Evolutionary conservation across 2,113 vertebrate genomes (phyloP), one percentile per base, ranked within the genome.

Genomic region (Marcusenius ussheri): DNA sequence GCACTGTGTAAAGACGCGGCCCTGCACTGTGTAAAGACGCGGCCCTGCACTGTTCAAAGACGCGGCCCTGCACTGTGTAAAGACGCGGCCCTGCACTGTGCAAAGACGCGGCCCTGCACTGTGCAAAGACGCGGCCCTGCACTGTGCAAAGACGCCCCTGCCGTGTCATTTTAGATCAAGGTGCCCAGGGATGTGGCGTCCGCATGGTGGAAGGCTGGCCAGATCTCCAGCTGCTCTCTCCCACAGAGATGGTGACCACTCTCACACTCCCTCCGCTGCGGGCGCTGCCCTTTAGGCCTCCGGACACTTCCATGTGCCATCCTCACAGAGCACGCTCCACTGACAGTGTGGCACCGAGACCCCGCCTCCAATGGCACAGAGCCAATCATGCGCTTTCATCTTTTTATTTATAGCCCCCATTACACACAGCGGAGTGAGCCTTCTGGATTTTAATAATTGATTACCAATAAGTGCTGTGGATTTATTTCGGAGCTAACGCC

Each of bases 391-490:
- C 10, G 3, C 53, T 21, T 31, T 88, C 80, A 51, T 74, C 74
- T 45, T 15, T 89, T 89, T 83, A 89, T 89, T 58, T 89, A 89
- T 27, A 85, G 80, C 51, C 39, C 50, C 74, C 74, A 83, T 89
- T 89, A 56, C 88, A 45, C 35, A 42, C 83, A 89, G 85, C 27
- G 42, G 51, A 83, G 51, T 46, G 51, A 35, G 7, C 50, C 35
- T 89, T 89, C 77, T 62, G 39, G 51, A 89, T 89, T 89, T 84
- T 31, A 84, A 89, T 84, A 89, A 89, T 58, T 89, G 89, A 89
- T 89, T 84, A 62, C 89, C 89, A 80, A 89, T 89, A 89, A 83
- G 53, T 53, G 27, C 39, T 62, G 35, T 27, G 83, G 89, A 85
- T 85, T 77, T 89, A 83, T 89, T 89, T 89, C 27, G 89, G 53